A percentile compares a stretch with the other conserved stretches of the same genome.
Conservation (phyloP, 2,113 vertebrate species). For the Scytalopus superciliaris region DNA sequence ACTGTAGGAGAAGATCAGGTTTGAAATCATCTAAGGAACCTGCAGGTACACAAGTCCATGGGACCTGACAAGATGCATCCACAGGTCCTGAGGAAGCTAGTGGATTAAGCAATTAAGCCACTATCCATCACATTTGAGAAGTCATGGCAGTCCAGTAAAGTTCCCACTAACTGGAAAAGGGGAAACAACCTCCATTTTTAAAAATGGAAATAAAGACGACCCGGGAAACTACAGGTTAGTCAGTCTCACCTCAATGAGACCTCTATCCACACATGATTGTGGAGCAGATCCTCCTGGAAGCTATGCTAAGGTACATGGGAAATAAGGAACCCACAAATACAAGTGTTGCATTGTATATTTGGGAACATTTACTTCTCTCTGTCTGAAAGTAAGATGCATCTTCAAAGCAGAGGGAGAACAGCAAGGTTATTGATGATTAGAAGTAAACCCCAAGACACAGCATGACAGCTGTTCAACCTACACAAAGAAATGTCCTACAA, state of each 20-base stretch:
- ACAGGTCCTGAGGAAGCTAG: background rate
- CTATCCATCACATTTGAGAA: background rate
- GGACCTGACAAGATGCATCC: background rate
- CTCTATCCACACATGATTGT: background rate
- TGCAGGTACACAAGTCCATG: background rate
- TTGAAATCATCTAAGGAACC: background rate
- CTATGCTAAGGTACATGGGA: background rate
- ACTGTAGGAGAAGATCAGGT: background rate
- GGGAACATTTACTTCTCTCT: background rate
- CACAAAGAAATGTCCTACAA: background rate
- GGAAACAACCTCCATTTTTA: background rate
- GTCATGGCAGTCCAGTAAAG: background rate
- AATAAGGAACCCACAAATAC: background rate
- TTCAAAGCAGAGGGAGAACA: background rate
- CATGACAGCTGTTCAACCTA: background rate
- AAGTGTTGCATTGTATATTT: background rate
- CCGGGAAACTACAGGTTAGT: background rate
- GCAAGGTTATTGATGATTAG: background rate
- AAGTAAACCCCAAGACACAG: background rate
- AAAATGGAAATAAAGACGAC: background rate
- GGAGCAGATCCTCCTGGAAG: background rate
- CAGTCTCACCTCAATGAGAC: background rate
- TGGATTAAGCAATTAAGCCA: background rate
- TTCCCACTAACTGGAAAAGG: background rate
- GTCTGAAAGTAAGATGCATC: background rate